A percentile compares a stretch with the other conserved stretches of the same genome.
Evolutionary conservation across 1,140 invertebrate species (phyloP).

Genomic region (Hylaeus anthracinus): DNA sequence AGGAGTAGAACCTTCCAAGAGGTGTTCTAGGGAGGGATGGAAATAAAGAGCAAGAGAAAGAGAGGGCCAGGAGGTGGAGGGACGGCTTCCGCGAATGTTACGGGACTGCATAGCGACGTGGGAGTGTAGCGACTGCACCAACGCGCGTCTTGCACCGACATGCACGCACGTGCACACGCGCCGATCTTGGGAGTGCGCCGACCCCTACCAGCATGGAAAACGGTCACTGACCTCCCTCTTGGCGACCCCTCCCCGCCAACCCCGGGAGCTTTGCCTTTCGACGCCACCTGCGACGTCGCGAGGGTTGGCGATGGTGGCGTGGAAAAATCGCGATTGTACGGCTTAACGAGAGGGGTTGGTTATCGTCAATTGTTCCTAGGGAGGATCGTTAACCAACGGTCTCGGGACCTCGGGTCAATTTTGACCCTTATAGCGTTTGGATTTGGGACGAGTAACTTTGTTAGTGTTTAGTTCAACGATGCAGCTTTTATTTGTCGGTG

Average conservation of each 20-base stretch:
- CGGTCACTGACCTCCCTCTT: slow-evolving; percentile 72
- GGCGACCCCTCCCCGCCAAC: slow-evolving; percentile 59
- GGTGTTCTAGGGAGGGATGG: background rate
- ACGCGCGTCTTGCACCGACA: slow-evolving; percentile 63
- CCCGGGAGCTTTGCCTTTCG: background rate
- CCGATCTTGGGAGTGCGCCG: slow-evolving; percentile 76
- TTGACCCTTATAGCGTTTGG: no score
- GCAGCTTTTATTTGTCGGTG: no score
- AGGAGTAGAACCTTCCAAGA: slow-evolving; percentile 21
- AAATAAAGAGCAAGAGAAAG: slow-evolving; percentile 35
- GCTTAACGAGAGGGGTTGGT: background rate
- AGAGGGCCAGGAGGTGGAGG: slow-evolving; percentile 44
- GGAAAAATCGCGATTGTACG: slow-evolving; percentile 2
- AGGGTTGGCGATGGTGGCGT: slow-evolving; percentile 35
- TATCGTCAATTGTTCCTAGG: no score
- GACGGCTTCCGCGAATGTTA: slow-evolving; percentile 79
- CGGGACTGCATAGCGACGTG: slow-evolving; percentile 80
- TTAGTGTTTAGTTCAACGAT: no score
- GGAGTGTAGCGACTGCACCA: slow-evolving; percentile 75
- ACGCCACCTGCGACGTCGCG: slow-evolving; percentile 50
- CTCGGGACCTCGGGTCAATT: no score
- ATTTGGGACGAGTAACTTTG: no score
- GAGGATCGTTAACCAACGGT: no score
- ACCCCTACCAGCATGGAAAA: slow-evolving; percentile 73
- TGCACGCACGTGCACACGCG: slow-evolving; percentile 68